A percentile compares a stretch with the other conserved stretches of the same genome.
Conservation (phyloP, 2,797 vertebrate genomes). For the Cyprinodon diabolis region DNA sequence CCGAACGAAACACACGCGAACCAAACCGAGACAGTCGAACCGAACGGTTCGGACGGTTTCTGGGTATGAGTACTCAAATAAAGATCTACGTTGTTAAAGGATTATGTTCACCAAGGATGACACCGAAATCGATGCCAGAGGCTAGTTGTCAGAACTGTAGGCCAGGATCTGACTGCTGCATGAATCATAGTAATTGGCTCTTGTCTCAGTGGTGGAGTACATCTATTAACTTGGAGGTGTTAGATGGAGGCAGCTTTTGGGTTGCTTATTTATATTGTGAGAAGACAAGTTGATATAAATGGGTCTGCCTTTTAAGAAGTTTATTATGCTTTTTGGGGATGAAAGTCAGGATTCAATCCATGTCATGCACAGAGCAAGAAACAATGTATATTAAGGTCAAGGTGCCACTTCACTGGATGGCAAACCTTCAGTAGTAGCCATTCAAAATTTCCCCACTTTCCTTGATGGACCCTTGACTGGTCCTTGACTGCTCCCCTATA, state of each 20-base stretch:
- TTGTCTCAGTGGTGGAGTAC: constrained; percentile 50
- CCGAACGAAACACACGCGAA: too few relatives aligned
- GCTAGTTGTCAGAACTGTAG: constrained; percentile 38
- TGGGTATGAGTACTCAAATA: constrained; percentile 8
- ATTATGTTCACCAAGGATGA: constrained; percentile 30
- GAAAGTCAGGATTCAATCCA: not conserved
- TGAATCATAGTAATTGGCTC: constrained; percentile 64
- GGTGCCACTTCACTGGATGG: not conserved
- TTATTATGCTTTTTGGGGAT: constrained; percentile 1
- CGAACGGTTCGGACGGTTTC: too few relatives aligned
- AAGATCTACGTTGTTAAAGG: constrained; percentile 20
- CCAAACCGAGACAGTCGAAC: too few relatives aligned
- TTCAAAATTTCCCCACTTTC: too few relatives aligned
- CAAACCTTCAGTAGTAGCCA: too few relatives aligned
- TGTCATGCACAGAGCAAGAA: not conserved
- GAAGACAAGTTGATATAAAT: constrained; percentile 37
- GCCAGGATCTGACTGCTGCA: constrained; percentile 22
- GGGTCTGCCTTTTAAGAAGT: constrained; percentile 5
- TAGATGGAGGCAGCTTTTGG: constrained; percentile 26
- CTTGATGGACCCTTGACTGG: too few relatives aligned
- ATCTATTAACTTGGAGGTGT: constrained; percentile 55
- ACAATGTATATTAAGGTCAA: not conserved
- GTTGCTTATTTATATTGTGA: constrained; percentile 20
- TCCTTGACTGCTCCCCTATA: too few relatives aligned
- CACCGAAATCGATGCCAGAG: constrained; percentile 51